Percentiles rank a stretch among this genome's conserved stretches.
Conservation (phyloP, 2,113 vertebrate species). For the Sigmodon hispidus region DNA sequence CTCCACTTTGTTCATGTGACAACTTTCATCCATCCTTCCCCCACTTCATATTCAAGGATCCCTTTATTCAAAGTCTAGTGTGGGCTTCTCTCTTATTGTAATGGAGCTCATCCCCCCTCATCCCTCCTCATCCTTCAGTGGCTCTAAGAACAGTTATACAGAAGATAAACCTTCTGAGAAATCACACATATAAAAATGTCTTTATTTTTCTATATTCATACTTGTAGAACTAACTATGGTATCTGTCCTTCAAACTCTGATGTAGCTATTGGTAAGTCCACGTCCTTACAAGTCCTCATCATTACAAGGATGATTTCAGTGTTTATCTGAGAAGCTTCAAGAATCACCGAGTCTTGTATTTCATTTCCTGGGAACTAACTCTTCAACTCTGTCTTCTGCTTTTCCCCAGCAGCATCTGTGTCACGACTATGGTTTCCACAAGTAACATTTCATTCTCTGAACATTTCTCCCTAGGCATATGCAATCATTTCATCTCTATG, state of each 20-base stretch:
- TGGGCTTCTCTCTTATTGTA: background rate
- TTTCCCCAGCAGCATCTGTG: too few species aligned
- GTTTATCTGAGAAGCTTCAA: background rate
- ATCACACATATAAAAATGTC: background rate
- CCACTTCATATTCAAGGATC: too few species aligned
- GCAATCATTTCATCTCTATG: background rate
- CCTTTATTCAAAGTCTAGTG: background rate
- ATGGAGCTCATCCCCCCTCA: too few species aligned
- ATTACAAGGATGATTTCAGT: background rate
- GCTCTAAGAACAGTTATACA: background rate
- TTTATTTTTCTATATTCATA: background rate
- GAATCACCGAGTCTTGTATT: background rate
- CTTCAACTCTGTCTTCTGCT: background rate
- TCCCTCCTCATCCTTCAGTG: background rate
- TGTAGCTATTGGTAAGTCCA: background rate
- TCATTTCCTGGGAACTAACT: background rate
- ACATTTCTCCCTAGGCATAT: too few species aligned
- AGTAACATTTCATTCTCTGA: background rate
- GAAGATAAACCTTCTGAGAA: conserved; percentile 2
- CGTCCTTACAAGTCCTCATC: background rate
- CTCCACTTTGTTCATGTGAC: accelerated
- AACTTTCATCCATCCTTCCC: background rate
- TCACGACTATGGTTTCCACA: background rate
- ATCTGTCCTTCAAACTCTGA: background rate
- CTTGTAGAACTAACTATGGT: background rate